phyloP scores from a whole-genome alignment of 2,797 vertebrate species.

The Xerus rutilus region DNA sequence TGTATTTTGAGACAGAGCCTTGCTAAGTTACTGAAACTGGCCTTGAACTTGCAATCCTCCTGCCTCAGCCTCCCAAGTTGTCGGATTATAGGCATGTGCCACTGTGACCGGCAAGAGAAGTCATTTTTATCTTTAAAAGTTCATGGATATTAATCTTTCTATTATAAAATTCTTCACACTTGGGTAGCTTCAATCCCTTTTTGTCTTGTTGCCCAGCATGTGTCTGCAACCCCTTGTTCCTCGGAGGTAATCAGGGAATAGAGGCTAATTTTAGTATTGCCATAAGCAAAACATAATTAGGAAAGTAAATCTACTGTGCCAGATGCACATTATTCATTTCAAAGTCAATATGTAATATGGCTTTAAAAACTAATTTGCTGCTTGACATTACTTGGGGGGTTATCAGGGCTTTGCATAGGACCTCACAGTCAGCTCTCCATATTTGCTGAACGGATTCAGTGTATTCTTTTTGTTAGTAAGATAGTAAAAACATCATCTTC shows the following conservation, averaged over 20 bases:
- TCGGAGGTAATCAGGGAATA: constrained; percentile 32
- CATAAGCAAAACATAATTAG: constrained; percentile 57
- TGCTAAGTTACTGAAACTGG: too few species aligned
- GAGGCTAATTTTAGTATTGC: constrained; percentile 65
- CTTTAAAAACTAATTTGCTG: constrained; percentile 31
- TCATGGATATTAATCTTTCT: background rate
- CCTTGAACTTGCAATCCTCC: too few species aligned
- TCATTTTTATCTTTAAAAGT: background rate
- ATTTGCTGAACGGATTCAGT: background rate
- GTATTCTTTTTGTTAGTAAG: background rate
- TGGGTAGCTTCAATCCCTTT: constrained; percentile 3
- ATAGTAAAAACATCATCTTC: background rate
- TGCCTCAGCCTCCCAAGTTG: too few species aligned
- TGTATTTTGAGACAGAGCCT: too few species aligned
- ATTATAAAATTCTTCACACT: background rate
- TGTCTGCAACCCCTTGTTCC: constrained; percentile 21
- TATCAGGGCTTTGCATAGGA: background rate
- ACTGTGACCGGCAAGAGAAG: too few species aligned
- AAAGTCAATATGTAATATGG: background rate
- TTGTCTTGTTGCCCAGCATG: background rate
- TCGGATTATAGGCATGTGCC: too few species aligned
- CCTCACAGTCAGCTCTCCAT: background rate
- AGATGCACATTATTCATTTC: background rate
- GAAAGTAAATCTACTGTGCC: constrained; percentile 46
- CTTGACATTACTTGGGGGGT: background rate